Percentiles rank a stretch among this genome's conserved stretches.
These are phyloP conservation scores for Oligia strigilis DNA, from an alignment of 2,888 invertebrate genomes.

Conservation along the genomic window DNA sequence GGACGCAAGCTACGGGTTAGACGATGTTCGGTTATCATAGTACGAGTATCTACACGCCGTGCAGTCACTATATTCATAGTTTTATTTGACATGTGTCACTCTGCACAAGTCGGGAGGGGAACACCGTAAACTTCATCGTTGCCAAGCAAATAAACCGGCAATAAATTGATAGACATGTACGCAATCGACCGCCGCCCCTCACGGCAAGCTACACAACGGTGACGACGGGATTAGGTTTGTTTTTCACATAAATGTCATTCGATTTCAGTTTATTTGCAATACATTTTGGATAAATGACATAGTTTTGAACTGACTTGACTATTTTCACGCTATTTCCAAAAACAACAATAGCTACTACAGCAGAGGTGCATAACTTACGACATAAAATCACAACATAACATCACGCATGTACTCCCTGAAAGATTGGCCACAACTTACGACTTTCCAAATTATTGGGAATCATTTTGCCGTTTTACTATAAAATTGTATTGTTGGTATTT, in stretches of 20 bases:
- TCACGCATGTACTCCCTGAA: too few species aligned
- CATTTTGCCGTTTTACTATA: background rate
- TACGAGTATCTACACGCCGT: slow-evolving; percentile 9
- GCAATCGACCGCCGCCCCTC: slow-evolving; percentile 70
- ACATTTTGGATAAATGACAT: background rate
- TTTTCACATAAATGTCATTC: slow-evolving; percentile 48
- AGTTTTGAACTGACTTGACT: background rate
- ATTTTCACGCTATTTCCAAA: background rate
- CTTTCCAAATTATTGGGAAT: background rate
- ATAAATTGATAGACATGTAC: slow-evolving; percentile 74
- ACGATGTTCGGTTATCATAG: slow-evolving; percentile 21
- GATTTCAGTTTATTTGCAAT: slow-evolving; percentile 20
- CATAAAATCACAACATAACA: background rate
- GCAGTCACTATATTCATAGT: slow-evolving; percentile 46
- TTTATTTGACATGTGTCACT: slow-evolving; percentile 60
- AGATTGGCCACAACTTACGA: too few species aligned
- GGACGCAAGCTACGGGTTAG: slow-evolving; percentile 13
- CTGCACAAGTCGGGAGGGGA: slow-evolving; percentile 37
- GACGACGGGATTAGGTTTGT: slow-evolving; percentile 29
- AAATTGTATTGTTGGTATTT: background rate
- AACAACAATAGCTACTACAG: background rate
- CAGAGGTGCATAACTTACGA: background rate
- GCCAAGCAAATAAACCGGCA: slow-evolving; percentile 58
- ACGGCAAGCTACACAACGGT: slow-evolving; percentile 67
- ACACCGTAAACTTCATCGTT: slow-evolving; percentile 53